A percentile compares a stretch with the other conserved stretches of the same genome.
These are phyloP conservation scores for Hyposmocoma kahamanoa DNA, from an alignment of 1,140 invertebrate genomes.

Conservation along the genomic window DNA sequence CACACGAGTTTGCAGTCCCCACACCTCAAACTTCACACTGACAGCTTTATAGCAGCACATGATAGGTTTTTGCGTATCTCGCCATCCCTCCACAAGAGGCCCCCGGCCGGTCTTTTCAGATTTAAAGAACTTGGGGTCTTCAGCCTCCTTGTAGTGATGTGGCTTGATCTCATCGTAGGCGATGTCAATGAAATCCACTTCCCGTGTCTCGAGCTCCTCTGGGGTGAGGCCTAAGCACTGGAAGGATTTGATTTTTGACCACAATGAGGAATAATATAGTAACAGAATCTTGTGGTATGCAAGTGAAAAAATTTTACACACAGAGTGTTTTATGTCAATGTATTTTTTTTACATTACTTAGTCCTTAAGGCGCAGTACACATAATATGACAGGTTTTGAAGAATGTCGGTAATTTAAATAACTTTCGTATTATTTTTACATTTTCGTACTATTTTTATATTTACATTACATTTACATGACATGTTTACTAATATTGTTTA, in stretches of 20 bases:
- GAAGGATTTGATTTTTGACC: slow-evolving; percentile 20
- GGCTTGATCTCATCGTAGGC: slow-evolving; percentile 88
- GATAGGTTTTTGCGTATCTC: slow-evolving; percentile 82
- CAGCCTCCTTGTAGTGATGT: slow-evolving; percentile 92
- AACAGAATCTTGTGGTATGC: no score
- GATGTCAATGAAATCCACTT: slow-evolving; percentile 90
- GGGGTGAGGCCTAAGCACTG: slow-evolving; percentile 85
- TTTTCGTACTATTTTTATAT: no score
- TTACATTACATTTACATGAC: no score
- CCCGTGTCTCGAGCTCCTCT: slow-evolving; percentile 82
- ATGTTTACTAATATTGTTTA: no score
- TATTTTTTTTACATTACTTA: no score
- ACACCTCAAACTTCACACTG: slow-evolving; percentile 91
- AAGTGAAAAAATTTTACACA: no score
- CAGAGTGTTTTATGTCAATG: no score
- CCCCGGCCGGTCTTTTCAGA: slow-evolving; percentile 88
- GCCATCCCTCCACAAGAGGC: slow-evolving; percentile 88
- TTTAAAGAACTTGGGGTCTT: slow-evolving; percentile 89
- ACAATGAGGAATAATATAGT: no score
- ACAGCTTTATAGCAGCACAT: slow-evolving; percentile 97
- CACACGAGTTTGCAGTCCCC: slow-evolving; percentile 92
- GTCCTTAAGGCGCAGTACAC: no score
- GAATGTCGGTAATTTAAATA: no score
- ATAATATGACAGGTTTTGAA: no score
- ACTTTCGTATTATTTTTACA: no score